Percentiles rank a stretch among this genome's conserved stretches.
Conservation (phyloP, 2,888 invertebrate genomes). For the Tipula confusa region DNA sequence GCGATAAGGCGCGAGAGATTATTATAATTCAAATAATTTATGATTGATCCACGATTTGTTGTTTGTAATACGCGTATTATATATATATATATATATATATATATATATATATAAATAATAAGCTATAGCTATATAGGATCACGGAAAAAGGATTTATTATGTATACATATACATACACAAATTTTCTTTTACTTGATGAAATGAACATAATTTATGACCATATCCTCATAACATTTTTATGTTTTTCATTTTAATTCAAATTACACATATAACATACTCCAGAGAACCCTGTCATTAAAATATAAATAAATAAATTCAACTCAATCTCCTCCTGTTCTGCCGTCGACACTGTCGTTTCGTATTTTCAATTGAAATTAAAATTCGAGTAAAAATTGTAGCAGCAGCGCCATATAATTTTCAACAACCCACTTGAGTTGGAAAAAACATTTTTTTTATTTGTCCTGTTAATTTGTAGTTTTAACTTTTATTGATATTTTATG, state of each 20-base stretch:
- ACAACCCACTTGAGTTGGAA: constrained; percentile 12
- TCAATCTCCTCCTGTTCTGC: background rate
- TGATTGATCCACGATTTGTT: background rate
- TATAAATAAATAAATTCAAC: background rate
- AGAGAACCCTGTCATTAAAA: constrained; percentile 25
- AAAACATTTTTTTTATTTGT: background rate
- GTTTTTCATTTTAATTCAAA: constrained; percentile 20
- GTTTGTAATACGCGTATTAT: background rate
- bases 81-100: background rate
- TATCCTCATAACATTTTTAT: constrained; percentile 25
- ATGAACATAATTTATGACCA: constrained; percentile 20
- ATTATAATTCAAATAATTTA: background rate
- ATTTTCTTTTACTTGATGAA: background rate
- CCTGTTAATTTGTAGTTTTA: constrained; percentile 20
- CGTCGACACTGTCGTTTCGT: background rate
- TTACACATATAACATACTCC: background rate
- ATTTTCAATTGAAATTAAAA: background rate
- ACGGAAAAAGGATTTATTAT: background rate
- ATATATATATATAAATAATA: background rate
- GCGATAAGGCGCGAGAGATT: background rate
- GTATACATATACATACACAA: background rate
- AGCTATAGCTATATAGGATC: too few relatives aligned
- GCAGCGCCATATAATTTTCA: background rate
- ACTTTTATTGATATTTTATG: constrained; percentile 20
- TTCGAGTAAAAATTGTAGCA: background rate